Conservation (phyloP, 37 sponge, comb jelly and placozoan genomes). For the Aplysina aerophoba region DNA sequence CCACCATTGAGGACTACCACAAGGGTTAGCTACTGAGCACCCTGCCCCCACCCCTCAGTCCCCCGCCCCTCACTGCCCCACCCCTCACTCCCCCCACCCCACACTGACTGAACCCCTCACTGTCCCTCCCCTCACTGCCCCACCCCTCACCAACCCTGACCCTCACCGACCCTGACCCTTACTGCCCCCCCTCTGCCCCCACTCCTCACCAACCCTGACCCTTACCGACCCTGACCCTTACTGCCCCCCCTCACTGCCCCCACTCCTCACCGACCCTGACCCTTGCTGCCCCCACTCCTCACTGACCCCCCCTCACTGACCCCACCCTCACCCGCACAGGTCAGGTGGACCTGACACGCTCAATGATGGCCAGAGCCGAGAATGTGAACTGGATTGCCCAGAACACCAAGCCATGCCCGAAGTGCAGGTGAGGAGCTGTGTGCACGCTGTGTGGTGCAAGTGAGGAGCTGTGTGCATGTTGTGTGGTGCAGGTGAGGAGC, state of each 20-base stretch:
- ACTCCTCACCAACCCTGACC: too few relatives aligned
- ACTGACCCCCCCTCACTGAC: background rate
- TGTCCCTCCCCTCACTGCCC: background rate
- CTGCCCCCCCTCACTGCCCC: too few relatives aligned
- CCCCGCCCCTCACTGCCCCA: too few relatives aligned
- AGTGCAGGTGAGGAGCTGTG: slow-evolving; percentile 44
- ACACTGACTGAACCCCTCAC: too few relatives aligned
- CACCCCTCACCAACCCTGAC: background rate
- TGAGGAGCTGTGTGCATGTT: too few relatives aligned
- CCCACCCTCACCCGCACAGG: background rate
- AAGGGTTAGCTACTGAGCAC: background rate
- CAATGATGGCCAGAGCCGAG: slow-evolving; percentile 46
- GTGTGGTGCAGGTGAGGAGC: background rate
- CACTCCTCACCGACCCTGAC: too few relatives aligned
- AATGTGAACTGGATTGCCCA: slow-evolving; percentile 62
- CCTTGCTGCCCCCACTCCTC: background rate
- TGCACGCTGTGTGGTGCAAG: background rate
- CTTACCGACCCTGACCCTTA: too few relatives aligned
- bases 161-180: background rate
- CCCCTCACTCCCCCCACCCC: too few relatives aligned
- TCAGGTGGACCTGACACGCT: slow-evolving; percentile 26
- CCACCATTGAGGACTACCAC: slow-evolving; percentile 17
- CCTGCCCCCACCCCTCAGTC: too few relatives aligned
- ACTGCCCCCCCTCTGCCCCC: background rate
- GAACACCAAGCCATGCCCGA: slow-evolving; percentile 78